These are phyloP conservation scores for Leptobrachium leishanense DNA, from an alignment of 2,113 vertebrate genomes.

Conservation along the genomic window DNA sequence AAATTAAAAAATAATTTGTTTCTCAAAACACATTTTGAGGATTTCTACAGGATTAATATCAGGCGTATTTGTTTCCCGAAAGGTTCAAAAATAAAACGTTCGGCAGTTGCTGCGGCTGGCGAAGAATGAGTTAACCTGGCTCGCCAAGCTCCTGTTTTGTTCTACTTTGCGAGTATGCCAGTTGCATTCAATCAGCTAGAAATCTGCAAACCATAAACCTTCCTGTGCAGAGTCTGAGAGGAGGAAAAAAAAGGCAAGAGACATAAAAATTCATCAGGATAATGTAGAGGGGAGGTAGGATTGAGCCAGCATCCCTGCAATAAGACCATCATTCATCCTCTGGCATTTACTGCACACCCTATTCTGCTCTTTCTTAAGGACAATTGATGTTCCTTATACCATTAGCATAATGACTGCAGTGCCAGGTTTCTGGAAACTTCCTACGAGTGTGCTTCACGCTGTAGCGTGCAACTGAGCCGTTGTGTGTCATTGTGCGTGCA, in stretches of 20 bases:
- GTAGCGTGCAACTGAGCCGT: constrained; percentile 73
- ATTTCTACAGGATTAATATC: no score
- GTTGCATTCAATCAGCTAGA: constrained; percentile 86
- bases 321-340: constrained; percentile 86
- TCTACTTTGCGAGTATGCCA: constrained; percentile 81
- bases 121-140: constrained; percentile 52
- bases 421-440: constrained; percentile 87
- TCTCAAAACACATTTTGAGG: no score
- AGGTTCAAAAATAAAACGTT: no score
- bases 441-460: constrained; percentile 77
- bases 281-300: constrained; percentile 80
- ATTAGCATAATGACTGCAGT: constrained; percentile 90
- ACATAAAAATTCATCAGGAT: constrained; percentile 89
- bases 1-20: no score
- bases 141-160: constrained; percentile 76
- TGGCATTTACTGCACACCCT: constrained; percentile 92
- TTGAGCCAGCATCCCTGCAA: constrained; percentile 80
- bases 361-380: constrained; percentile 91
- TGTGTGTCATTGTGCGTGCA: constrained; percentile 55
- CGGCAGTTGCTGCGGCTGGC: no score
- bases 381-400: constrained; percentile 91
- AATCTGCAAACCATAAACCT: constrained; percentile 84
- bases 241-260: constrained; percentile 67
- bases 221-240: constrained; percentile 72
- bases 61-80: no score